Base-by-base conservation (phyloP, 2,113 vertebrate genomes). In the Edolisoma coerulescens region DNA sequence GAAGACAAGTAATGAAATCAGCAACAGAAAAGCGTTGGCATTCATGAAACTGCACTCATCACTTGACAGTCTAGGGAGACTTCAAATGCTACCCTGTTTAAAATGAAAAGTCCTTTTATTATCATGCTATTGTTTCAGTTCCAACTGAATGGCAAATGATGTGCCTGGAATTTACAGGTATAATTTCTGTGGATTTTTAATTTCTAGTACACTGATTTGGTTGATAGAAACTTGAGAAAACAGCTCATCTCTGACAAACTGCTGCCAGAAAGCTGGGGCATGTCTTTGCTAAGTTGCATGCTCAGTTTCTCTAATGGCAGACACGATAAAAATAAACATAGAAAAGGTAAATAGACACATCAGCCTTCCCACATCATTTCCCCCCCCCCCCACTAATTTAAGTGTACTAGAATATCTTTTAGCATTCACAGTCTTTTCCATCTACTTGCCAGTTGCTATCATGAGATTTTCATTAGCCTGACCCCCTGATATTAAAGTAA, bases 71-170 rank as follows among this genome's bases (percentile, higher is more conserved):
- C 92, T 59, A 83, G n/a, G 28, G 80, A 94, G 42, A 69, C 24
- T 85, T 89, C 28, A 89, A 23, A 83, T 91, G 50, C 27, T 91
- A 63, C 56, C 53, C 37, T 92, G 44, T 75, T 91, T 94, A 47
- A 83, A 92, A 91, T 89, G 45, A 96, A 89, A 89, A 20, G 41
- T 23, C 28, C 63, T 82, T 93, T 81, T 91, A 57, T 91, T 85
- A 91, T 63, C 53, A 57, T 63, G 24, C 15, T 33, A 71, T 84
- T 82, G 18, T 89, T 95, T 85, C 57, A 54, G 59, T 85, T 93
- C 81, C 78, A 92, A 16, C 20, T 90, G 63, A 87, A 67, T 70
- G n/a, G 63, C 32, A 93, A 90, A 70, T 69, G 2, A 4, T 56
- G 44, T 91, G 60, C 14, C 37, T 93, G 32, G 78, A 90, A 84